Base-by-base conservation (phyloP, 2,888 invertebrate genomes). In the Phorcus lineatus region DNA sequence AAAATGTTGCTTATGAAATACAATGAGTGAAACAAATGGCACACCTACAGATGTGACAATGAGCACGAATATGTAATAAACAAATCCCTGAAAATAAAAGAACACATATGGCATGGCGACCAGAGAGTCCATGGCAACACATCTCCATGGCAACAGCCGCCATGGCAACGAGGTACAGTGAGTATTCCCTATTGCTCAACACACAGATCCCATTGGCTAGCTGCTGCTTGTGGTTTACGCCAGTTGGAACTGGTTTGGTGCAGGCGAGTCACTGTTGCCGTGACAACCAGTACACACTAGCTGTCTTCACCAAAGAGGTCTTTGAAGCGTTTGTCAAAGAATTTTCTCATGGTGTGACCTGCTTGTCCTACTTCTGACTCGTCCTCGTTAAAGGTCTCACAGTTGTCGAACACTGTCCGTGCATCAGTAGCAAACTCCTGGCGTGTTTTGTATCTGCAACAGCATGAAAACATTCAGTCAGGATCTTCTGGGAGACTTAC, bases 351-450 rank as follows among this genome's bases (percentile, higher is more conserved):
- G 90, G 95, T 96, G 93, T 98, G 98, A 0, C 99, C 99, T 17
- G 99, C 98, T 91, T 97, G 96, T 1, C 99, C 99, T 66, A 99
- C 98, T 0, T 98, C 98, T 88, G 98, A 98, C 94, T 99, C 98
- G 93, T 99, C 99, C 93, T 99, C 99, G 93, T 99, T 99, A 94
- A 99, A 99, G 79, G 97, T 97, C 93, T 98, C 98, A 93, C 99
- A 99, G 94, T 99, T 99, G 94, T 97, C 96, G 94, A 99, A 99
- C 91, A 99, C 98, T 87, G 98, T 96, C 11, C 97, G 95, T 24
- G 98, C 96, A 94, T 99, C 99, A 1, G 95, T 95, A 82, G 97
- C 96, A 94, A 99, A 99, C 87, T 98, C 98, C 85, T 97, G 97
- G 84, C 96, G 96, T 84, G 96, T 95, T 94, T 97, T 98, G 94